Percentiles rank a stretch among this genome's conserved stretches.
Conservation (phyloP, 1,140 invertebrate species). For the Phymastichus coffea region DNA sequence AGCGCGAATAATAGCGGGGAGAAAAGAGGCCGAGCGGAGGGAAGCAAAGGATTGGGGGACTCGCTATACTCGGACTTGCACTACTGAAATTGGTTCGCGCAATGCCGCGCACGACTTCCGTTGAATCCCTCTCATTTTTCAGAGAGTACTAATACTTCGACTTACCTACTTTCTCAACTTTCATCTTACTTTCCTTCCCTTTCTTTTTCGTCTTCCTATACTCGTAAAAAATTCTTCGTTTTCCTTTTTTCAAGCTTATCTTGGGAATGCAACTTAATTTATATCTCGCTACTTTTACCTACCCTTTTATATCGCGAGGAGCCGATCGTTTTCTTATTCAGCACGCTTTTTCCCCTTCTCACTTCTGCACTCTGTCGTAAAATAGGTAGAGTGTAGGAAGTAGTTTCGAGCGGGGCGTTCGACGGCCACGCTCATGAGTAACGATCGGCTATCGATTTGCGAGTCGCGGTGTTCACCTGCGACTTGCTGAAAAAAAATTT, state of each 20-base stretch:
- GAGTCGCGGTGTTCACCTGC: not conserved
- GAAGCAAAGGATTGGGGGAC: too few species aligned
- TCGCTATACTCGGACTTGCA: not conserved
- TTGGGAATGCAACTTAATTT: too few species aligned
- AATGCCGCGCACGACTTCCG: conserved; percentile 10
- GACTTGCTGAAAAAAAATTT: conserved; percentile 7
- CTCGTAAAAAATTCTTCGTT: not conserved
- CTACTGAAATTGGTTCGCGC: conserved; percentile 2
- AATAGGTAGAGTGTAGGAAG: not conserved
- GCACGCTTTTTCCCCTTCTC: not conserved
- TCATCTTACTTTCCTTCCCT: not conserved
- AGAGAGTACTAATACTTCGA: conserved; percentile 12
- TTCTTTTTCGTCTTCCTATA: not conserved
- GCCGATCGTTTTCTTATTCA: not conserved
- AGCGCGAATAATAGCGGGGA: too few species aligned
- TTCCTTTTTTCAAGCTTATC: not conserved
- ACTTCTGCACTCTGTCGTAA: conserved; percentile 3
- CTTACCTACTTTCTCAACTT: not conserved
- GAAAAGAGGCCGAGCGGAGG: too few species aligned
- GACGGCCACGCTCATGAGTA: not conserved
- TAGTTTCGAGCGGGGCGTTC: not conserved
- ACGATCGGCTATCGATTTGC: conserved; percentile 6
- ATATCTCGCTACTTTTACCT: too few species aligned
- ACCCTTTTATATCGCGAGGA: too few species aligned
- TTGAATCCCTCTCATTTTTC: conserved; percentile 21